Conservation (phyloP, 2,888 invertebrate genomes). For the Lasiommata megera region DNA sequence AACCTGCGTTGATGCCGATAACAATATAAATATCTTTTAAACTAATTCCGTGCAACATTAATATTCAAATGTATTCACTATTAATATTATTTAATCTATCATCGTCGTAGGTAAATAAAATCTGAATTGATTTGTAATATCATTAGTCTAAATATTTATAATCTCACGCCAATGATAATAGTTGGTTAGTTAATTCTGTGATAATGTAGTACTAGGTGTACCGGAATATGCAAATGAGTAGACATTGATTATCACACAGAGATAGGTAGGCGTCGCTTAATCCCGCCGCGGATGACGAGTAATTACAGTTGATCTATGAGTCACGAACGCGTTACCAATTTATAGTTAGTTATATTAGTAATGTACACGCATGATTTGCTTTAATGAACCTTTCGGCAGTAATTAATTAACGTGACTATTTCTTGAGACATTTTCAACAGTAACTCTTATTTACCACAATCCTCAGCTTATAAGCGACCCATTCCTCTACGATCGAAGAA, state of each 20-base stretch:
- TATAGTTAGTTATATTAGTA: slow-evolving; percentile 26
- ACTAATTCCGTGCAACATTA: background rate
- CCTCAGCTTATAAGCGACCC: too few species aligned
- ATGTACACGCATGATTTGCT: slow-evolving; percentile 30
- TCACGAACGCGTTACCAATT: slow-evolving; percentile 29
- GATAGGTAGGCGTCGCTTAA: slow-evolving; percentile 31
- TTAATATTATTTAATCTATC: background rate
- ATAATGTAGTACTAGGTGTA: slow-evolving; percentile 28
- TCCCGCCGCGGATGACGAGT: slow-evolving; percentile 27
- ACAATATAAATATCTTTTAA: background rate
- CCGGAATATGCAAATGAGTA: slow-evolving; percentile 31
- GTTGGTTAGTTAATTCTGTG: slow-evolving; percentile 27
- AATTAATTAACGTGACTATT: slow-evolving; percentile 5
- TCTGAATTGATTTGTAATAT: slow-evolving; percentile 25
- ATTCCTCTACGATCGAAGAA: too few species aligned
- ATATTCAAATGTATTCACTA: background rate
- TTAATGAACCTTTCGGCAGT: slow-evolving; percentile 10
- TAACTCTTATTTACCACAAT: too few species aligned
- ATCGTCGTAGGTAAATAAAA: background rate
- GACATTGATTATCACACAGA: slow-evolving; percentile 29
- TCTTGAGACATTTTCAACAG: background rate
- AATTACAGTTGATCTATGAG: slow-evolving; percentile 29
- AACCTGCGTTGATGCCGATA: background rate
- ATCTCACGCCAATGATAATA: slow-evolving; percentile 29
- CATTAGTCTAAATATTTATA: slow-evolving; percentile 29